Base-by-base conservation (phyloP, 2,797 vertebrate species). In the Pteronotus mesoamericanus region DNA sequence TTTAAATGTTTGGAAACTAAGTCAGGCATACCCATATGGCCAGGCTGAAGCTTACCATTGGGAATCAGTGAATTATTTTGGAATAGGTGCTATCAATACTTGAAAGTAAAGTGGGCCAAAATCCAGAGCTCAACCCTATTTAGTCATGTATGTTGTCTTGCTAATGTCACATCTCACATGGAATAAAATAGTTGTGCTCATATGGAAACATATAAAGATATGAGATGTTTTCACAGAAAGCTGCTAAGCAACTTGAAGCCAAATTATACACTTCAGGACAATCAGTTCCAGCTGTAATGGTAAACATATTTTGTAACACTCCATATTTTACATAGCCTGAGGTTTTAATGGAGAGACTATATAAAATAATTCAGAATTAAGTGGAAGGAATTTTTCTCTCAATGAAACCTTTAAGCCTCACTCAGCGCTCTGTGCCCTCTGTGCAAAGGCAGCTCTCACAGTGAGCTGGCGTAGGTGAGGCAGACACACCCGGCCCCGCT, bases 121-220 rank as follows among this genome's bases (percentile, higher is more conserved):
- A 37, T 89, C 93, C 91, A 91, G 88, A 93, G 9, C 39, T 59
- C 75, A 85, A 26, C 66, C 75, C 37, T 55, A 10, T 78, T 91
- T 91, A 95, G 74, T 82, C 84, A 89, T 80, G 21, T 44, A 34
- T 95, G 84, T 91, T 91, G 72, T 85, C 92, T 96, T 96, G 77
- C 91, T 96, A 94, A 94, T 97, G 89, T 97, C 91, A 95, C 77
- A 83, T 97, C 86, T 91, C 96, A 93, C 96, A 83, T 83, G 68
- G 37, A 95, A 82, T 95, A 83, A 96, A 96, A 93, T 96, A 82
- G 80, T 64, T 79, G 80, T 78, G 64, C 77, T 95, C 93, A 87
- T 68, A 77, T 93, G 94, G 94, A 97, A 95, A 93, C 91, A 94
- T 92, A 84, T 44, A 94, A 97, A 97, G 91, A 87, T 85, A 95